These are phyloP conservation scores for Drosophila paulistorum DNA, from an alignment of 1,140 invertebrate genomes.

Conservation along the genomic window DNA sequence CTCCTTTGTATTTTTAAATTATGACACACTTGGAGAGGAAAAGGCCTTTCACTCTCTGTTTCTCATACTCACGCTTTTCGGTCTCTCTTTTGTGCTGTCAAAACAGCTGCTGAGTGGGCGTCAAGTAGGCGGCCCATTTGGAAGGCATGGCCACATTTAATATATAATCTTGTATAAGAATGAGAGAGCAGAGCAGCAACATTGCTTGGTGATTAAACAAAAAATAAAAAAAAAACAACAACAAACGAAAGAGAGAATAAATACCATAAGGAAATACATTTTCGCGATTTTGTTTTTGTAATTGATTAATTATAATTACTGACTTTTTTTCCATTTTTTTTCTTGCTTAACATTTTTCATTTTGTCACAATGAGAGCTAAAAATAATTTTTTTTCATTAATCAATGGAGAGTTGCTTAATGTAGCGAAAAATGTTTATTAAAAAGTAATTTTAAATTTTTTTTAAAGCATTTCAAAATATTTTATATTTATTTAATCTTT, in stretches of 20 bases:
- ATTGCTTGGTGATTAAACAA: conserved; percentile 59
- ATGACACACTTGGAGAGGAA: conserved; percentile 52
- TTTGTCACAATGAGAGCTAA: conserved; percentile 32
- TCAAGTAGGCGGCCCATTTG: conserved; percentile 25
- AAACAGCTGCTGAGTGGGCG: conserved; percentile 73
- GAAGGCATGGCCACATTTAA: conserved; percentile 29
- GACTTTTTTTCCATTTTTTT: neutral
- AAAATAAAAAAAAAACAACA: conserved; percentile 14
- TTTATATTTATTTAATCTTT: too few species aligned
- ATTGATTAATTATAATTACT: conserved; percentile 66
- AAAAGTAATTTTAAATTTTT: neutral
- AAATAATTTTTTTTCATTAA: conserved; percentile 20
- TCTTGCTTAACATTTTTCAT: conserved; percentile 4
- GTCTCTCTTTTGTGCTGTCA: conserved; percentile 38
- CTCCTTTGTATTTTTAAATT: conserved; percentile 75
- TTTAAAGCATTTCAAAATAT: too few species aligned
- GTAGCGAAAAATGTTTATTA: neutral
- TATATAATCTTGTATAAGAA: conserved; percentile 12
- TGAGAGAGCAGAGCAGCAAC: conserved; percentile 16
- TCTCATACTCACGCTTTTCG: conserved; percentile 1
- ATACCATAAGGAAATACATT: conserved; percentile 65
- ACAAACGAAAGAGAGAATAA: conserved; percentile 12
- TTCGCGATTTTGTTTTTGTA: conserved; percentile 57
- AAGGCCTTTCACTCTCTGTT: conserved; percentile 20
- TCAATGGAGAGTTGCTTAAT: conserved; percentile 12